Evolutionary conservation across 2,888 invertebrate genomes (phyloP).

Genomic region (Gastracanthus pulcherrimus): DNA sequence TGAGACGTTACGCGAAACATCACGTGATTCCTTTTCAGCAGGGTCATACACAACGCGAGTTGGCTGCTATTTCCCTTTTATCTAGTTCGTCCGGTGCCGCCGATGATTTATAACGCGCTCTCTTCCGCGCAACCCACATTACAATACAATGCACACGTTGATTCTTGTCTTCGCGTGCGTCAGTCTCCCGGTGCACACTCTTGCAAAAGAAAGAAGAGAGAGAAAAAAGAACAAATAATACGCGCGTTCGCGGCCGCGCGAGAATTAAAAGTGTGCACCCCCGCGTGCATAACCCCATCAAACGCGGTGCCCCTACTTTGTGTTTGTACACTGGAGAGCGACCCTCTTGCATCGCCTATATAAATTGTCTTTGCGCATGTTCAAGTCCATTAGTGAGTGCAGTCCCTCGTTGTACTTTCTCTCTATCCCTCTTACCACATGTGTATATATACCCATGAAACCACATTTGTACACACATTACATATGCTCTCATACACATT

Average conservation of each 20-base stretch:
- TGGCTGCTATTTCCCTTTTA: too few relatives aligned
- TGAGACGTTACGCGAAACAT: too few relatives aligned
- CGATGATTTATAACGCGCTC: too few relatives aligned
- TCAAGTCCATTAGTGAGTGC: conserved; percentile 47
- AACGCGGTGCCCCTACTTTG: neutral
- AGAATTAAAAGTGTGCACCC: neutral
- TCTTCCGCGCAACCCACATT: too few relatives aligned
- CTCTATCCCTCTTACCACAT: neutral
- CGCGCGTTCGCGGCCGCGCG: neutral
- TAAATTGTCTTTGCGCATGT: conserved; percentile 53
- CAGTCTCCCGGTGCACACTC: too few relatives aligned
- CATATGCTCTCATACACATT: neutral
- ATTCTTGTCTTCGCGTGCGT: too few relatives aligned
- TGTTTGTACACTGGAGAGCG: conserved; percentile 23
- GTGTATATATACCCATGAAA: neutral
- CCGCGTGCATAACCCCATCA: neutral
- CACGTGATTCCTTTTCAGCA: too few relatives aligned
- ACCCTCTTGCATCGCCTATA: conserved; percentile 30
- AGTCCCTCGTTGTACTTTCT: conserved; percentile 17
- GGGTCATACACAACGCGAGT: too few relatives aligned
- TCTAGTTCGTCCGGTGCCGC: too few relatives aligned
- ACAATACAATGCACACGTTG: too few relatives aligned
- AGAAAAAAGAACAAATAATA: too few relatives aligned
- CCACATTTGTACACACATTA: conserved; percentile 21
- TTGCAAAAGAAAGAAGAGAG: too few relatives aligned